Evolutionary conservation across 2,888 invertebrate species (phyloP).

Genomic region (Leptinotarsa peninsularis): DNA sequence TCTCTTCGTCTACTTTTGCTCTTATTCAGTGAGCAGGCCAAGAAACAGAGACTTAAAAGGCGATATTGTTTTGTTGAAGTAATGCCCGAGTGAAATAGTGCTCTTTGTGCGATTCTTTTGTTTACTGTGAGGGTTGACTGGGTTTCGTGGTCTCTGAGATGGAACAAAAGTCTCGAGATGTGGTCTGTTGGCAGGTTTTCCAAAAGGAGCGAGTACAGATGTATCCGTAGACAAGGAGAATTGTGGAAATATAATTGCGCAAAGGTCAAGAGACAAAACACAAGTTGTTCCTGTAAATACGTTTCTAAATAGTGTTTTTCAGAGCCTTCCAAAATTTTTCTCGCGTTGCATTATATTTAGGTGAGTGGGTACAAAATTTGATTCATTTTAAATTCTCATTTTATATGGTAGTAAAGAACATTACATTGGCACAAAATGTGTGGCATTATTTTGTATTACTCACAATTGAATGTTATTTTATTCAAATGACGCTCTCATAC

Average conservation of each 20-base stretch:
- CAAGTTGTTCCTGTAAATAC: too few species aligned
- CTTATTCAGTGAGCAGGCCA: constrained; percentile 40
- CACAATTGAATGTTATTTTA: too few species aligned
- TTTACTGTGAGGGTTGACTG: constrained; percentile 27
- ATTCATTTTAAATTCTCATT: too few species aligned
- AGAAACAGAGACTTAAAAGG: constrained; percentile 32
- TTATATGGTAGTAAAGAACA: too few species aligned
- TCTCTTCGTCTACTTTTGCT: constrained; percentile 21
- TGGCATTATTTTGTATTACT: too few species aligned
- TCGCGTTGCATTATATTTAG: too few species aligned
- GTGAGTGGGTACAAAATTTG: too few species aligned
- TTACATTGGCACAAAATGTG: too few species aligned
- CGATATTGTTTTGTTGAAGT: constrained; percentile 40
- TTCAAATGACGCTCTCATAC: too few species aligned
- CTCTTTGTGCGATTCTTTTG: constrained; percentile 33
- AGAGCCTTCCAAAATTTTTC: too few species aligned
- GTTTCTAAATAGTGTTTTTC: too few species aligned
- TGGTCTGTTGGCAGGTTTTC: not conserved
- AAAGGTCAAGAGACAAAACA: not conserved
- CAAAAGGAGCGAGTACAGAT: not conserved
- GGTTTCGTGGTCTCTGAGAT: constrained; percentile 17
- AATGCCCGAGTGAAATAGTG: constrained; percentile 35
- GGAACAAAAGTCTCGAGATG: constrained; percentile 19
- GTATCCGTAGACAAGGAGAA: not conserved
- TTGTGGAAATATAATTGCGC: not conserved